Evolutionary conservation across 2,888 invertebrate genomes (phyloP).

Genomic region (Dicycla oo): DNA sequence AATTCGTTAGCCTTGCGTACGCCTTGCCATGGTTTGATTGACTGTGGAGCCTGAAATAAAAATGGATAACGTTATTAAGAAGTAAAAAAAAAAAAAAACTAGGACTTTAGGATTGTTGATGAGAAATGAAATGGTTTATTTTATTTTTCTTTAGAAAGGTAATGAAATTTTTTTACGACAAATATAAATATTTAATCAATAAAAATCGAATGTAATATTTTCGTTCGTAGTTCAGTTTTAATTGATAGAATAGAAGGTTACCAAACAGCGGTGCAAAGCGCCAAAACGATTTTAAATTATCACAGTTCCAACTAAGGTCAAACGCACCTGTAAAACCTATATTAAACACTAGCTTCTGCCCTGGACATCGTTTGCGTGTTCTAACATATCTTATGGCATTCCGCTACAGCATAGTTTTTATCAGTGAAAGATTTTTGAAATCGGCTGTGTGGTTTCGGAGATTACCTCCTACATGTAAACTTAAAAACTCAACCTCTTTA

Average conservation of each 20-base stretch:
- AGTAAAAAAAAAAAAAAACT: no score
- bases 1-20: conserved; percentile 77
- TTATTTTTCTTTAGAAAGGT: not conserved
- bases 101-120: not conserved
- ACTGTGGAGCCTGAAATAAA: conserved; percentile 77
- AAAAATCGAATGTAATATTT: no score
- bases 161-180: not conserved
- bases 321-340: not conserved
- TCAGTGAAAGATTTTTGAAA: not conserved
- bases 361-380: not conserved
- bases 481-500: not conserved
- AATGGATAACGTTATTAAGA: not conserved
- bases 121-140: not conserved
- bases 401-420: not conserved
- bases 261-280: no score
- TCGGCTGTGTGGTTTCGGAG: not conserved
- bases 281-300: no score
- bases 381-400: not conserved
- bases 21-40: conserved; percentile 78
- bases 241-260: no score
- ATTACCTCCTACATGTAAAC: not conserved
- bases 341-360: not conserved
- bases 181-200: no score
- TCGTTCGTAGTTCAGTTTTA: no score
- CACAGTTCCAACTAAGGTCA: no score